These are phyloP conservation scores for Poeciliopsis prolifica DNA, from an alignment of 2,113 vertebrate species.

Conservation along the genomic window DNA sequence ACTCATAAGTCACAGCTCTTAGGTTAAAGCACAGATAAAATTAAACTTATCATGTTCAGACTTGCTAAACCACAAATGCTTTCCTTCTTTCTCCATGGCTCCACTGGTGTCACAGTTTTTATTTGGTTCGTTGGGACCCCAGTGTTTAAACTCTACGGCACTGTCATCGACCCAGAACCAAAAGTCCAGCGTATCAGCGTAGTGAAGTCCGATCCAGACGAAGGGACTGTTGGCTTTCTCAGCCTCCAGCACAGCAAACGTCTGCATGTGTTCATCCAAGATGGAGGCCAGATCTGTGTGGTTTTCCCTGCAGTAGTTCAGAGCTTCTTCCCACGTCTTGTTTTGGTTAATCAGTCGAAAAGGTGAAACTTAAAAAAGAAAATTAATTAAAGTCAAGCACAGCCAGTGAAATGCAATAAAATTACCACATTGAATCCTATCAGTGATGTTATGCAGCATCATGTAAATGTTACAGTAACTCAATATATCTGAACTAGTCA, in stretches of 20 bases:
- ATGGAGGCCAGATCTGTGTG: conserved; percentile 17
- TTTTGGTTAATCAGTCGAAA: conserved; percentile 1
- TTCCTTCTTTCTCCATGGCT: background rate
- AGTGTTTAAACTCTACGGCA: too few relatives aligned
- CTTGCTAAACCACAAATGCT: conserved; percentile 5
- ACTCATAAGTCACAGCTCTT: too few relatives aligned
- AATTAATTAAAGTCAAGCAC: too few relatives aligned
- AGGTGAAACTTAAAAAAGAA: background rate
- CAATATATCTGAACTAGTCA: too few relatives aligned
- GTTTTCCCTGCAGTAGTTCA: conserved; percentile 13
- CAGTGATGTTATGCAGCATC: too few relatives aligned
- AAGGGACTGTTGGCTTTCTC: background rate
- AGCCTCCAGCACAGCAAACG: conserved; percentile 17
- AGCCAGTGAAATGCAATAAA: too few relatives aligned
- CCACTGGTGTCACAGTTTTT: conserved; percentile 9
- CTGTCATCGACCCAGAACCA: conserved; percentile 27
- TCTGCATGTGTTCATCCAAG: background rate
- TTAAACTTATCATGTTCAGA: background rate
- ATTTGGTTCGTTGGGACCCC: too few relatives aligned
- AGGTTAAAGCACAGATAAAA: conserved; percentile 4
- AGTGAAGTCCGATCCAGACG: conserved; percentile 32
- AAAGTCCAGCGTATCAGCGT: too few relatives aligned
- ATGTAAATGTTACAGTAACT: too few relatives aligned
- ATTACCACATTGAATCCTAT: too few relatives aligned
- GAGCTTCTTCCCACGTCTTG: background rate